Conservation (phyloP, 2,888 invertebrate genomes). For the Stictocephala bisonia region DNA sequence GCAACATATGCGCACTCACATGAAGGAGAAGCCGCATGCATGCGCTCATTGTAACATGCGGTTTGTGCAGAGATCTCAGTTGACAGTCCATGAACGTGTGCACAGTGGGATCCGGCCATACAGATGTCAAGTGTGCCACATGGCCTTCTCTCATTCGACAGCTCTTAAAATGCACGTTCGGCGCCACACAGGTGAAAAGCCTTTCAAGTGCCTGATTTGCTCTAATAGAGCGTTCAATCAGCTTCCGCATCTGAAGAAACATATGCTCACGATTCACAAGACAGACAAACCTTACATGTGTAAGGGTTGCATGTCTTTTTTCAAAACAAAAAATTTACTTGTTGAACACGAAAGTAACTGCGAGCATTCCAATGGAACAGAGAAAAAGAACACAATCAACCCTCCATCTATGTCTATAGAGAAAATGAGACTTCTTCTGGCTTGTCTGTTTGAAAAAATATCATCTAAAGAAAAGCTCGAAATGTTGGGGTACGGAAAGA, state of each 20-base stretch:
- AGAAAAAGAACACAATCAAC: slow-evolving; percentile 6
- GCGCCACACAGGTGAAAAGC: slow-evolving; percentile 87
- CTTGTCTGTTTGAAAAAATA: slow-evolving; percentile 84
- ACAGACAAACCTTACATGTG: slow-evolving; percentile 83
- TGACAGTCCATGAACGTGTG: slow-evolving; percentile 85
- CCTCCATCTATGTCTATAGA: slow-evolving; percentile 73
- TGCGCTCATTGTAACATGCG: slow-evolving; percentile 82
- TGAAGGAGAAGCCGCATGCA: slow-evolving; percentile 79
- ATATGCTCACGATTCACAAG: slow-evolving; percentile 87
- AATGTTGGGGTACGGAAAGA: slow-evolving; percentile 79
- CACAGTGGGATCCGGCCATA: slow-evolving; percentile 88
- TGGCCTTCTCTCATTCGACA: slow-evolving; percentile 85
- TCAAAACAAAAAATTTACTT: slow-evolving; percentile 80
- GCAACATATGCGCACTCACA: slow-evolving; percentile 86
- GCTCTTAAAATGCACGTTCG: slow-evolving; percentile 86
- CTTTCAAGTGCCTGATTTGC: slow-evolving; percentile 70
- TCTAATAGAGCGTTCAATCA: slow-evolving; percentile 80
- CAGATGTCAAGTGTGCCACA: slow-evolving; percentile 82
- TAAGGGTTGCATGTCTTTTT: slow-evolving; percentile 76
- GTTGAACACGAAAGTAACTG: slow-evolving; percentile 68
- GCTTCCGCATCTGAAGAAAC: slow-evolving; percentile 87
- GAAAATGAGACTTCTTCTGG: slow-evolving; percentile 81
- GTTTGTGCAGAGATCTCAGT: slow-evolving; percentile 86
- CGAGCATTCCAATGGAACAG: not conserved
- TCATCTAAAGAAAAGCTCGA: slow-evolving; percentile 82